phyloP scores from a whole-genome alignment of 2,797 vertebrate species.

The Tadarida brasiliensis region DNA sequence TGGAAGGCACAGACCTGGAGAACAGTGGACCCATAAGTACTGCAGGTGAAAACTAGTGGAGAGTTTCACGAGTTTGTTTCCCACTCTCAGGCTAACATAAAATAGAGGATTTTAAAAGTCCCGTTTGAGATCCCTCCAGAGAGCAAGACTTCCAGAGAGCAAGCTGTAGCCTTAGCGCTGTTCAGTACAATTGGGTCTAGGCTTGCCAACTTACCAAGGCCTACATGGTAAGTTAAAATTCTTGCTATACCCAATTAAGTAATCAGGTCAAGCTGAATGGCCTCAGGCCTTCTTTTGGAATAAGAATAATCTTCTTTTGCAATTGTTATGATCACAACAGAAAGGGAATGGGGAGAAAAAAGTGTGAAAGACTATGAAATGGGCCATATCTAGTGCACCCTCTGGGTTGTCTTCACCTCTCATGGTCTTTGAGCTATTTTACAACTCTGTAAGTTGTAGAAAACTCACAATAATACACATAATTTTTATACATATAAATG shows the following conservation, averaged over 20 bases:
- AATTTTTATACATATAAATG: neutral
- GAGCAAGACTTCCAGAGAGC: neutral
- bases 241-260: neutral
- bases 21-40: neutral
- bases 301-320: neutral
- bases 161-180: neutral
- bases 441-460: neutral
- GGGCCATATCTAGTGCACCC: neutral
- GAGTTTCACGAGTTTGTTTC: neutral
- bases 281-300: neutral
- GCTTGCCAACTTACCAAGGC: neutral
- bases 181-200: neutral
- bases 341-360: neutral
- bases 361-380: neutral
- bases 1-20: neutral
- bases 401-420: too few relatives aligned
- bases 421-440: neutral
- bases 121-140: neutral
- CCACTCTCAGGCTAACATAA: neutral
- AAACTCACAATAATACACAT: neutral
- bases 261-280: neutral
- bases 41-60: neutral
- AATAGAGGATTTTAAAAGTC: neutral
- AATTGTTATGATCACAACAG: neutral
- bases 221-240: neutral